Percentiles rank a stretch among this genome's conserved stretches.
These are phyloP conservation scores for Lapara coniferarum DNA, from an alignment of 2,888 invertebrate genomes.

Conservation along the genomic window DNA sequence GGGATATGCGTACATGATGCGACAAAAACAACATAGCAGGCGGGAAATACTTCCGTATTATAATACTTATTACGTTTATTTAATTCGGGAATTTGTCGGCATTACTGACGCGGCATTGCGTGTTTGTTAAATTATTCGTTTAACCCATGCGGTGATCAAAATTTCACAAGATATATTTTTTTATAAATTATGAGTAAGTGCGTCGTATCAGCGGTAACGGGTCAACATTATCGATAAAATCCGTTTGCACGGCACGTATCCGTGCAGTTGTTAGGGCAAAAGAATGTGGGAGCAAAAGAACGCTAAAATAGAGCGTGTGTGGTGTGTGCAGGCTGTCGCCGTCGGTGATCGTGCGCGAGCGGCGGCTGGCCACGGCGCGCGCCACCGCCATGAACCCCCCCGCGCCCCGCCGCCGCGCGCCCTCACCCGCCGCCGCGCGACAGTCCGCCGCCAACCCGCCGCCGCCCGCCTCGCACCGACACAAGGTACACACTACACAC, in stretches of 20 bases:
- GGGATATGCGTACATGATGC: not conserved
- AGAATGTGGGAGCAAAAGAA: not conserved
- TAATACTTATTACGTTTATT: not conserved
- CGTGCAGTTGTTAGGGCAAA: not conserved
- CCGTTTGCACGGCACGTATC: not conserved
- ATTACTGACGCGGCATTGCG: not conserved
- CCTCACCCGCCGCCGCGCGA: slow-evolving; percentile 73
- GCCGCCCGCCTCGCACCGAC: slow-evolving; percentile 77
- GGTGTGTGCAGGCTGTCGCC: slow-evolving; percentile 75
- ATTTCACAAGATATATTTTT: too few relatives aligned
- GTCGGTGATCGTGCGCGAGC: slow-evolving; percentile 86
- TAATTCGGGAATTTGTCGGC: not conserved
- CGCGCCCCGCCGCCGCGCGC: slow-evolving; percentile 84
- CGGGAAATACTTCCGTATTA: not conserved
- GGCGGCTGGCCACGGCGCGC: slow-evolving; percentile 85
- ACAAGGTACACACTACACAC: slow-evolving; percentile 67
- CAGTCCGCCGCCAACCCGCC: slow-evolving; percentile 84
- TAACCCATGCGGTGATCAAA: not conserved
- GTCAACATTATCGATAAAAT: not conserved
- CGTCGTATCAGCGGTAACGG: not conserved
- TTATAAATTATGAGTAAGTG: too few relatives aligned
- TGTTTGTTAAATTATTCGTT: not conserved
- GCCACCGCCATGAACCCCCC: slow-evolving; percentile 90
- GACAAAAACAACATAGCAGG: not conserved
- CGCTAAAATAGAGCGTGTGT: not conserved